Evolutionary conservation across 2,113 vertebrate genomes (phyloP).

Genomic region (Heptranchias perlo): DNA sequence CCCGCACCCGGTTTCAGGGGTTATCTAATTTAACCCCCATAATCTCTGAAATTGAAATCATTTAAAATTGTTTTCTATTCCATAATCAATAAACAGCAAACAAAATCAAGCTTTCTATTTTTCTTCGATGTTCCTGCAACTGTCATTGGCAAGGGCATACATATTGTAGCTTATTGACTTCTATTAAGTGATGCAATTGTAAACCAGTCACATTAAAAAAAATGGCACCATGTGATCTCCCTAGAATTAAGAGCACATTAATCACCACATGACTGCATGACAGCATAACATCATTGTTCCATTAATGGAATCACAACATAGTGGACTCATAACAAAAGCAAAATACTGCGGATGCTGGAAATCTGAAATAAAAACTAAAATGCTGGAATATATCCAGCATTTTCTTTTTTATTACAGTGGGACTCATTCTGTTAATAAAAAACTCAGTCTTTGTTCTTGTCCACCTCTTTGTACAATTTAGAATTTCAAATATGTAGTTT

Average conservation of each 20-base stretch:
- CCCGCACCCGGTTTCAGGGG: too few relatives aligned
- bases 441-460: not conserved
- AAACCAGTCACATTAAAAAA: slow-evolving; percentile 1
- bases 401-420: too few relatives aligned
- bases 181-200: slow-evolving; percentile 6
- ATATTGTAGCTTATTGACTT: slow-evolving; percentile 7
- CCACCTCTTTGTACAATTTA: not conserved
- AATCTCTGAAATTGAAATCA: not conserved
- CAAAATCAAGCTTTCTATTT: not conserved
- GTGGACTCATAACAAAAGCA: too few relatives aligned
- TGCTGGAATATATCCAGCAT: too few relatives aligned
- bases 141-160: not conserved
- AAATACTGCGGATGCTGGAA: too few relatives aligned
- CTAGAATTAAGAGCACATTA: slow-evolving; percentile 21
- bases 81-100: slow-evolving; percentile 20
- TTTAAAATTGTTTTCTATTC: not conserved
- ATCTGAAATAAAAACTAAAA: too few relatives aligned
- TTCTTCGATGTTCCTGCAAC: not conserved
- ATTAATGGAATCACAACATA: not conserved
- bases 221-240: not conserved
- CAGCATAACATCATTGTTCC: not conserved
- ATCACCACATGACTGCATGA: not conserved
- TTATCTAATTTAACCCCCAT: too few relatives aligned
- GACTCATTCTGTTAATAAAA: not conserved
- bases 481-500: not conserved